phyloP scores from a whole-genome alignment of 2,888 invertebrate species.

The Pristionchus fissidentatus region DNA sequence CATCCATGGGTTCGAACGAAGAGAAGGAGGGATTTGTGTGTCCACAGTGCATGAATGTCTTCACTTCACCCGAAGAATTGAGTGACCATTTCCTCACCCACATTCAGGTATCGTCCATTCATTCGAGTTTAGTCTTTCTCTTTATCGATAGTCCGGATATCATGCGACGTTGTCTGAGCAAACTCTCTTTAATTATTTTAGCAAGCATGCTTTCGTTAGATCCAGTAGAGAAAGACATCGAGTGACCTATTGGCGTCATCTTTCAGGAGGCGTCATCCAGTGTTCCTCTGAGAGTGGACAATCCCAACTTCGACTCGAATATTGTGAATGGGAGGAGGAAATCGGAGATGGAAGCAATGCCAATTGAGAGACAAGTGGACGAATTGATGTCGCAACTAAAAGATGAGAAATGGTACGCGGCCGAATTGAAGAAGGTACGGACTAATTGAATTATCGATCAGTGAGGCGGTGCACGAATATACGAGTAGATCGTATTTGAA shows the following conservation, averaged over 20 bases:
- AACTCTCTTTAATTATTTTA: not conserved
- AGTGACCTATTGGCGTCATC: too few species aligned
- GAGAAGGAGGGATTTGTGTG: conserved; percentile 78
- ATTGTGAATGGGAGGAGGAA: conserved; percentile 26
- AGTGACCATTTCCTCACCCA: conserved; percentile 61
- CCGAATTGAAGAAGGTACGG: conserved; percentile 74
- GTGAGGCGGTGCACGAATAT: not conserved
- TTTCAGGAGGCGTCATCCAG: not conserved
- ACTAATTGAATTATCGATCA: not conserved
- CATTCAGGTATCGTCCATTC: conserved; percentile 50
- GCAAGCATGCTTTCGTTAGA: not conserved
- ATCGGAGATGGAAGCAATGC: conserved; percentile 18
- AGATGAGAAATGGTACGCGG: conserved; percentile 76
- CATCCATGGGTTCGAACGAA: conserved; percentile 36
- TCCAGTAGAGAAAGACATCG: not conserved
- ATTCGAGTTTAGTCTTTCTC: not conserved
- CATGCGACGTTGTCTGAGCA: too few species aligned
- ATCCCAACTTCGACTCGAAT: conserved; percentile 50
- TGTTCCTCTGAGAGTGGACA: conserved; percentile 20
- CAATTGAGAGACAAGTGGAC: conserved; percentile 54
- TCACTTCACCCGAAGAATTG: conserved; percentile 60
- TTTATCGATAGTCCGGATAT: not conserved
- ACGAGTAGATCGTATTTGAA: conserved; percentile 54
- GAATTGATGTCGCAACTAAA: conserved; percentile 57
- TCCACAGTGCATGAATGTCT: conserved; percentile 64